Base-by-base conservation (phyloP, 1,140 invertebrate genomes). In the Caerostris darwini region DNA sequence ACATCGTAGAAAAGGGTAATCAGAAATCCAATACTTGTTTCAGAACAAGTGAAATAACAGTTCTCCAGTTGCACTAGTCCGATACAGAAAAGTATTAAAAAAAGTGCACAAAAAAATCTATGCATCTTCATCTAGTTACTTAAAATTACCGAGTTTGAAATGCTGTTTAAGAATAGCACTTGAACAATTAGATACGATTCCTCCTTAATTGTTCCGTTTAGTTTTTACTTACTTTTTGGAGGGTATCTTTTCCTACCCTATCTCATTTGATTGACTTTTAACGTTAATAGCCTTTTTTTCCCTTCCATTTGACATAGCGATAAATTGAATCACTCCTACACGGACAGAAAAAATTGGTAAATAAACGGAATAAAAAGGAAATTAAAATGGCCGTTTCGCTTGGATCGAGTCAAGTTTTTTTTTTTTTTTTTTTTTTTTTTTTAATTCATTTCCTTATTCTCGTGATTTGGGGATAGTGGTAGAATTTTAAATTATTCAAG, bases 231-330 rank as follows among this genome's bases (percentile, higher is more conserved):
- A 50, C 71, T 77, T 77, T 77, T 77, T 53, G 50, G 71, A 50
- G 71, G 3, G 34, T 77, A 85, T 85, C 83, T 7, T 5, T 85
- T 85, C 19, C 56, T 59, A 57, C 19, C 3, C 69, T 77, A 53
- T 77, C 71, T 50, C 53, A 77, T 77, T 85, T 59, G 83, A 58
- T 85, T 77, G 57, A 85, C 56, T 85, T 85, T 58, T 19, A 85
- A 85, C 56, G 83, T 85, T 85, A 85, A 85, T 85, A 34, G 83
- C 83, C 50, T 85, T 85, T 85, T 77, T 85, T 81, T 85, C 57
- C 83, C 17, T 59, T 85, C 57, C 71, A 77, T 85, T 85, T 85
- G 83, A 85, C 83, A 85, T 85, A 58, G 57, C 83, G 83, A 85
- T 85, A 85, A 85, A 85, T 85, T 85, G 83, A 85, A 85, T 59